Base-by-base conservation (phyloP, 1,140 invertebrate genomes). In the Antheraea mylitta region DNA sequence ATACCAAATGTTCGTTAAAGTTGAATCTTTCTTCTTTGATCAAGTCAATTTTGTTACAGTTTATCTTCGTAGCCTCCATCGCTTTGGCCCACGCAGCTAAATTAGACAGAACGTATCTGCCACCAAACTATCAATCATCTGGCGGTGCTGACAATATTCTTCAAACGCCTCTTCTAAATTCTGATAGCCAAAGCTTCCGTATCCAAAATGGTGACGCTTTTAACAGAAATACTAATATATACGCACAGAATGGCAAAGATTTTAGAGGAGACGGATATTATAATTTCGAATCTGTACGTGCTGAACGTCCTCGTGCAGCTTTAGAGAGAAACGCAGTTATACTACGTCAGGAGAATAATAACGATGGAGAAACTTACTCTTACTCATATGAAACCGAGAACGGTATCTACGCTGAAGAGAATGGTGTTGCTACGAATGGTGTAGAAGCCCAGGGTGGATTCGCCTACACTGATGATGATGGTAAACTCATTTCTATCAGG, bases 391-490 rank as follows among this genome's bases (percentile, higher is more conserved):
- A 91, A 70, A 90, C 89, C 60, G 82, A 87, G 58, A 91, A 91
- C 69, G 89, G 89, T 59, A 90, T 91, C 36, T 74, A 68, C 67
- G 88, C 81, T 68, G 86, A 90, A 67, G 86, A 90, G 67, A 85
- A 74, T 68, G 89, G 89, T 19, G 79, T 89, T 58, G 89, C 88
- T 3, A 81, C 83, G 3, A 80, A 90, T 61, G 89, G 89, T 58
- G 88, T 91, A 5, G 76, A 80, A 38, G 82, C 86, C 71, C 80
- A 89, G 67, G 89, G 89, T 58, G 80, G 82, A 8, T 91, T 72
- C 22, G 81, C 83, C 7, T 91, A 91, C 58, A 82, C 81, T 66
- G 89, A 95, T 64, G 95, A 96, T 30, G 96, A 97, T 81, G 96
- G 97, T 0, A 64, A 82, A 38, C 79, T 88, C 13, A 89, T 89